These are phyloP conservation scores for Hartigia nigra DNA, from an alignment of 2,888 invertebrate genomes.

Conservation along the genomic window DNA sequence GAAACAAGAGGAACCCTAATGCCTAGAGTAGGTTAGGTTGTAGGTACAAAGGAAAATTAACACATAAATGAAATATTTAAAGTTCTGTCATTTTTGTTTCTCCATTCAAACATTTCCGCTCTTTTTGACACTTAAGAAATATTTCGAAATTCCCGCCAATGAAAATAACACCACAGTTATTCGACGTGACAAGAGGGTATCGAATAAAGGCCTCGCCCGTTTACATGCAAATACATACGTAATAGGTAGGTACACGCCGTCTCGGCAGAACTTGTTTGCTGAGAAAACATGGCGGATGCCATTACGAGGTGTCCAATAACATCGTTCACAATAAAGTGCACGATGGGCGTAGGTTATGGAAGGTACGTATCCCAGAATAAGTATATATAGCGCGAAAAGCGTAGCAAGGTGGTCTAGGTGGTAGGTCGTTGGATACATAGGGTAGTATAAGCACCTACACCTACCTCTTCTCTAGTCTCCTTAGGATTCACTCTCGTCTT, in stretches of 20 bases:
- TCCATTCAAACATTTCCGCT: neutral
- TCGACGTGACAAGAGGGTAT: neutral
- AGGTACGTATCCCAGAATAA: neutral
- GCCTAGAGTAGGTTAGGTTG: too few species aligned
- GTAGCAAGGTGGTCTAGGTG: neutral
- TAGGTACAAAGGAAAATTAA: neutral
- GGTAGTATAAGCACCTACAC: conserved; percentile 15
- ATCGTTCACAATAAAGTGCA: conserved; percentile 49
- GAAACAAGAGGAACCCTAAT: neutral
- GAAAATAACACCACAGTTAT: too few species aligned
- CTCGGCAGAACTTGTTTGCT: conserved; percentile 36
- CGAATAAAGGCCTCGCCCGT: conserved; percentile 35
- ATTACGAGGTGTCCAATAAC: conserved; percentile 51
- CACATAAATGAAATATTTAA: neutral
- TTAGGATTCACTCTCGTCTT: neutral
- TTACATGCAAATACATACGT: conserved; percentile 41
- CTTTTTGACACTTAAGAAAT: neutral
- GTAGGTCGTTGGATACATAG: conserved; percentile 11
- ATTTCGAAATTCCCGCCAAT: neutral
- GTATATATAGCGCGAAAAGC: neutral
- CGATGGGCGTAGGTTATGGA: neutral
- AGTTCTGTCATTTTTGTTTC: neutral
- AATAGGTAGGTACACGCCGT: conserved; percentile 31
- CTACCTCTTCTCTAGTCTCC: neutral
- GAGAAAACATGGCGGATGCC: conserved; percentile 43